Base-by-base conservation (phyloP, 2,888 invertebrate genomes). In the Caenorhabditis sp. region DNA sequence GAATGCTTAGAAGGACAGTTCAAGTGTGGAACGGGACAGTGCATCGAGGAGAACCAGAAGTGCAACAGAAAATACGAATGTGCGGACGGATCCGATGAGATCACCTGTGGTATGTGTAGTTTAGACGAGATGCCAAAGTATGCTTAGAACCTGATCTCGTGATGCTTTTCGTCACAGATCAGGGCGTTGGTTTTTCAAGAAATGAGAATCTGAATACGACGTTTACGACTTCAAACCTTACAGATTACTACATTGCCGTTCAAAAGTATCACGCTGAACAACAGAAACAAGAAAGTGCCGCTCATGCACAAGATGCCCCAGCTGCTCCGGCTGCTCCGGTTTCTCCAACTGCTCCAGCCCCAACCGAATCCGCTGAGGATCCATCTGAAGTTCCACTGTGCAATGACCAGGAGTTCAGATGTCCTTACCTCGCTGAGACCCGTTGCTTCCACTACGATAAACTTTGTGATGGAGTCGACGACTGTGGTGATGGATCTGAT, bases 391-490 rank as follows among this genome's bases (percentile, higher is more conserved):
- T 71, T 15, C 39, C 56, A 9, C 59, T 80, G 15, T 88, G 88
- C 68, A 74, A 56, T 9, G 86, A 86, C 43, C 85, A 86, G 52
- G 87, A 88, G 45, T 82, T 79, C 72, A 58, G 84, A 20, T 84
- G 84, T 39, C 83, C 84, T 0, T 83, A 83, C 50, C 71, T 84
- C 15, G 43, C 56, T 15, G 78, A 78, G 24, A 72, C 76, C n/a
- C 72, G 68, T 81, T 98, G 97, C 89, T 95, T 97, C 83, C 92
- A 93, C 0, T 94, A 94, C 89, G 90, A 92, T 13, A 92, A 92
- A 71, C 93, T 95, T 11, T 95, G 95, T 86, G 93, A 95, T 86
- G 90, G 90, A 8, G 91, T 91, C 43, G 90, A 90, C 43, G 88
- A 89, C 59, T 91, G 91, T 84, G 78, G 83, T 1, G 96, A 97